Percentiles rank a stretch among this genome's conserved stretches.
Conservation (phyloP, 2,113 vertebrate genomes). For the Xiphophorus hellerii region DNA sequence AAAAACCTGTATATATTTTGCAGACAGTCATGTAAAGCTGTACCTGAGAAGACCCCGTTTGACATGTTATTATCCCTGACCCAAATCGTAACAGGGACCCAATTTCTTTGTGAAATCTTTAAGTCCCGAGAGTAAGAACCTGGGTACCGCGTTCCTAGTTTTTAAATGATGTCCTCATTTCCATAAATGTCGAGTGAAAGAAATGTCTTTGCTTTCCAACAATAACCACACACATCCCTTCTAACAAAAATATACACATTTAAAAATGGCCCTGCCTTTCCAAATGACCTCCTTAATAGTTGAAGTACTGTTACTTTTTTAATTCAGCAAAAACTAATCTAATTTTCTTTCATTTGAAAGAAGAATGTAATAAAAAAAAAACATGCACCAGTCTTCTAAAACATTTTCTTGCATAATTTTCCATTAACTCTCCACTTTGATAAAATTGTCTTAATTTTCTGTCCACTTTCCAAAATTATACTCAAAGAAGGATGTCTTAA, state of each 20-base stretch:
- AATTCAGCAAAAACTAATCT: neutral
- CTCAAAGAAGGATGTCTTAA: neutral
- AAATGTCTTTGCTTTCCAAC: neutral
- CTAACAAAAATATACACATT: neutral
- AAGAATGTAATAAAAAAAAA: neutral
- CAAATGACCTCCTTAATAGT: neutral
- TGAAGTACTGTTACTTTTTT: neutral
- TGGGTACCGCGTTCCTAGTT: neutral
- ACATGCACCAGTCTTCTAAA: neutral
- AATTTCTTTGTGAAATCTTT: slow-evolving; percentile 5
- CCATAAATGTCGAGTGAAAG: slow-evolving; percentile 1
- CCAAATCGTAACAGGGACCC: neutral
- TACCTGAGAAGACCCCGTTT: slow-evolving; percentile 2
- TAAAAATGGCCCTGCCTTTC: neutral
- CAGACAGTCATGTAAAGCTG: neutral
- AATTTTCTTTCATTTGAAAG: neutral
- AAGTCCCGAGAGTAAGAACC: neutral
- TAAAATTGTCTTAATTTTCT: neutral
- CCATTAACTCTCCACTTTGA: neutral
- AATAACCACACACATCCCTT: neutral
- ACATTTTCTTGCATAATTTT: neutral
- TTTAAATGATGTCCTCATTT: slow-evolving; percentile 18
- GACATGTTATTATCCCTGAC: slow-evolving; percentile 10
- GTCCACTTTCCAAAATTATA: neutral
- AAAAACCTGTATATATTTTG: neutral